These are phyloP conservation scores for Eulemur mongoz DNA, from an alignment of 2,797 vertebrate species.

Conservation along the genomic window DNA sequence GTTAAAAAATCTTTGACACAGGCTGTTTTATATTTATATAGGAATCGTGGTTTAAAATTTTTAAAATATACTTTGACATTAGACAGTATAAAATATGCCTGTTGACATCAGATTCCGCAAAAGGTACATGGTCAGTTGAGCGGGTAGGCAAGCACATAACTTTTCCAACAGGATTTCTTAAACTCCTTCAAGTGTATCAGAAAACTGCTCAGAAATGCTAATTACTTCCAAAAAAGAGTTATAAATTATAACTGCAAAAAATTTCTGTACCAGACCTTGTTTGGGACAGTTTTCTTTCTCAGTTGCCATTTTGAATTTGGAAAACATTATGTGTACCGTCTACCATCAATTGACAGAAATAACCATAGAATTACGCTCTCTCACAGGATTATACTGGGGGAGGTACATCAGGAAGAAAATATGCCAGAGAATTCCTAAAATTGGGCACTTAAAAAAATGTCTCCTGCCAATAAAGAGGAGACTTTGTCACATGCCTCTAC, in stretches of 20 bases:
- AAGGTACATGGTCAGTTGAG: background rate
- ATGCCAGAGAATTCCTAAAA: background rate
- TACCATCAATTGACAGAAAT: slow-evolving; percentile 20
- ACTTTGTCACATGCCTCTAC: background rate
- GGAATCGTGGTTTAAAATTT: background rate
- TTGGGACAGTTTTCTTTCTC: slow-evolving; percentile 52
- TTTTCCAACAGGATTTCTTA: background rate
- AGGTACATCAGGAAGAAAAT: background rate
- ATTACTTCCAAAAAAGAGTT: background rate
- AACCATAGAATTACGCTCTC: background rate
- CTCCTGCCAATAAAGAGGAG: background rate
- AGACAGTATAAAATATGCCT: background rate
- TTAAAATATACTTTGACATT: background rate
- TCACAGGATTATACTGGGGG: background rate
- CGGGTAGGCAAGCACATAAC: background rate
- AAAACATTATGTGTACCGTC: background rate
- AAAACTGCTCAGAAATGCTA: background rate
- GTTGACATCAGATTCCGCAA: background rate
- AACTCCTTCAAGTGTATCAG: background rate
- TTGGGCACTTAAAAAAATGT: background rate
- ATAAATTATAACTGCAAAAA: background rate
- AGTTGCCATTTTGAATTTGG: slow-evolving; percentile 51
- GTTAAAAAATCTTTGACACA: background rate
- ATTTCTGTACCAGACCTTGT: background rate
- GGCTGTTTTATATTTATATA: background rate